phyloP scores from a whole-genome alignment of 2,888 invertebrate genomes.

The Zaprionus obscuricornis region DNA sequence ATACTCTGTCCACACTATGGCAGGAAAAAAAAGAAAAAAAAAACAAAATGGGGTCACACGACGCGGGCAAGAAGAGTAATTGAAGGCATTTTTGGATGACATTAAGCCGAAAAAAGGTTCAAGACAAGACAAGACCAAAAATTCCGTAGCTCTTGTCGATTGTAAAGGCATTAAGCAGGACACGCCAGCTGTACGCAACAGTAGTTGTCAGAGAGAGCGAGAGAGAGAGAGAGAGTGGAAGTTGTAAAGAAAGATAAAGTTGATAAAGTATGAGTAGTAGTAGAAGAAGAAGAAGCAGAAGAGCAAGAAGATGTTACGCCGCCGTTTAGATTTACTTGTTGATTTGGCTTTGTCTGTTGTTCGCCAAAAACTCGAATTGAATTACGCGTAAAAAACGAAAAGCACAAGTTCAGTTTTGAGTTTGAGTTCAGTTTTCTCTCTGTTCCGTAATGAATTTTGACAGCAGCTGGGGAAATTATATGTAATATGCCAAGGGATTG shows the following conservation, averaged over 20 bases:
- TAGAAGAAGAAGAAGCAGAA: too few species aligned
- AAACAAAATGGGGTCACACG: constrained; percentile 33
- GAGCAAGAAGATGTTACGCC: not conserved
- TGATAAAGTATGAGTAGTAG: too few species aligned
- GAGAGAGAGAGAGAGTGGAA: too few species aligned
- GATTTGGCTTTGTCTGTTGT: constrained; percentile 57
- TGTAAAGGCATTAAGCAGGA: constrained; percentile 36
- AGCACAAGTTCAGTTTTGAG: constrained; percentile 30
- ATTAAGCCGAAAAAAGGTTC: constrained; percentile 67
- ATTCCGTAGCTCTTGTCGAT: constrained; percentile 12
- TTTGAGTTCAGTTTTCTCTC: constrained; percentile 16
- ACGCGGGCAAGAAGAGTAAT: constrained; percentile 47
- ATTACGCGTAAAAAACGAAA: constrained; percentile 58
- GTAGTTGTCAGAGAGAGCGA: too few species aligned
- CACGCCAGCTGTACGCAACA: too few species aligned
- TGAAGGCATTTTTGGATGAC: constrained; percentile 69
- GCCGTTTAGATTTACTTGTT: constrained; percentile 64
- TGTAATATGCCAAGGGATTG: constrained; percentile 43
- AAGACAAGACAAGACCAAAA: constrained; percentile 8
- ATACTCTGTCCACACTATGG: constrained; percentile 5
- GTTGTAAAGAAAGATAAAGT: too few species aligned
- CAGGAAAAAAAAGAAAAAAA: constrained; percentile 23
- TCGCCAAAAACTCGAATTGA: constrained; percentile 59
- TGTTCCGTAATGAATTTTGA: constrained; percentile 39
- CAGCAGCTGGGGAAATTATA: constrained; percentile 25